Evolutionary conservation across 2,113 vertebrate species (phyloP), one percentile per base, ranked within the genome.

Genomic region (Rallus limicola): DNA sequence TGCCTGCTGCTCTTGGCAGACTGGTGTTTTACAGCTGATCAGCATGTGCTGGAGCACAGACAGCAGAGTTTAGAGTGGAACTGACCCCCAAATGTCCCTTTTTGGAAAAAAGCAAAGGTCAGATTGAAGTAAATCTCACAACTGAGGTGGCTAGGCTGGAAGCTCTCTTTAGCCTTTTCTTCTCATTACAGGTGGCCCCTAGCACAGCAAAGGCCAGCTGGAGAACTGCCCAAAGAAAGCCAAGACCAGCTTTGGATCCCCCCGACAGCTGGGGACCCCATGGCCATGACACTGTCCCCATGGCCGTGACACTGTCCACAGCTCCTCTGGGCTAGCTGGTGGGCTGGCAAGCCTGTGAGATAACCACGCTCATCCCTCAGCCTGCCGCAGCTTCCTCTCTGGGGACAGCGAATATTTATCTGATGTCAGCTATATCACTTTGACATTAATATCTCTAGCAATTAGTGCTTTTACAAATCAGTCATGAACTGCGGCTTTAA

Each of bases 401-500:
- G 42, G 56, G 52, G 58, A 46, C 42, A 67, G 55, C 5, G 10
- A 31, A 25, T 5, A 4, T 70, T 75, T 70, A 67, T 64, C 68
- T 82, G 79, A 64, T 76, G 46, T 92, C 80, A 82, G 48, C 58
- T 86, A 0, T 69, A 42, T 64, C 82, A 84, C 82, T 74, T 65
- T 85, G 81, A 76, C 74, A 69, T 55, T 90, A 90, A 48, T 92
- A 95, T 58, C 59, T 83, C 46, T 78, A 79, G 68, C 48, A 94
- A 93, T 65, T 92, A 88, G 75, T 65, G 75, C 34, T 92, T 94
- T 95, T 86, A 90, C 44, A 88, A 96, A 95, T 94, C 60, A 95
- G 70, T 74, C 78, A 63, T 77, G 84, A 92, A 69, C 44, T 53
- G 26, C 55, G 72, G 46, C 91, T 97, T 81, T 60, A 92, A 95